Evolutionary conservation across 2,797 vertebrate genomes (phyloP).

Genomic region (Argentina silus): DNA sequence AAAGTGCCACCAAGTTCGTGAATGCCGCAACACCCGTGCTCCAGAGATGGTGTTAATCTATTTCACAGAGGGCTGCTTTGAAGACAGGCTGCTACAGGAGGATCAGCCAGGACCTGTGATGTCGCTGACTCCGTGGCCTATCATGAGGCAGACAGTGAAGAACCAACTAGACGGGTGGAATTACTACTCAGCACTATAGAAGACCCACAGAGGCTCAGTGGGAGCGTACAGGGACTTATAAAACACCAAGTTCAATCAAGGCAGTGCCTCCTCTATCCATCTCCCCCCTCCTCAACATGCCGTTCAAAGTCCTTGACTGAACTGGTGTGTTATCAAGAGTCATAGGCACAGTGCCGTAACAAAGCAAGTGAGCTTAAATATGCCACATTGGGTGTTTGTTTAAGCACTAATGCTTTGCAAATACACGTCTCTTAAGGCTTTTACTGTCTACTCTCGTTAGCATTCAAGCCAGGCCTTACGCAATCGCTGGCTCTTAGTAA

Average conservation of each 20-base stretch:
- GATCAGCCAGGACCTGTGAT: background rate
- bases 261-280: background rate
- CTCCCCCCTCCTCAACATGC: background rate
- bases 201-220: background rate
- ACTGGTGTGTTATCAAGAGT: background rate
- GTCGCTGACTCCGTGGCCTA: background rate
- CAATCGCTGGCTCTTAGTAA: background rate
- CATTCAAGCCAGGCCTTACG: background rate
- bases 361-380: background rate
- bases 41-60: background rate
- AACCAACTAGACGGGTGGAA: background rate
- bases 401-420: background rate
- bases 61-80: slow-evolving; percentile 3
- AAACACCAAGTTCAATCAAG: background rate
- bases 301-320: background rate
- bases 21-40: background rate
- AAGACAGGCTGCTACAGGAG: background rate
- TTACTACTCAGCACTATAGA: slow-evolving; percentile 5
- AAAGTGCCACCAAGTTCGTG: background rate
- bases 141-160: background rate
- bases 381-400: background rate
- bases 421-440: background rate
- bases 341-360: background rate
- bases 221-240: background rate
- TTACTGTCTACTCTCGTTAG: background rate